Conservation (phyloP, 2,888 invertebrate genomes). For the Celastrina argiolus region DNA sequence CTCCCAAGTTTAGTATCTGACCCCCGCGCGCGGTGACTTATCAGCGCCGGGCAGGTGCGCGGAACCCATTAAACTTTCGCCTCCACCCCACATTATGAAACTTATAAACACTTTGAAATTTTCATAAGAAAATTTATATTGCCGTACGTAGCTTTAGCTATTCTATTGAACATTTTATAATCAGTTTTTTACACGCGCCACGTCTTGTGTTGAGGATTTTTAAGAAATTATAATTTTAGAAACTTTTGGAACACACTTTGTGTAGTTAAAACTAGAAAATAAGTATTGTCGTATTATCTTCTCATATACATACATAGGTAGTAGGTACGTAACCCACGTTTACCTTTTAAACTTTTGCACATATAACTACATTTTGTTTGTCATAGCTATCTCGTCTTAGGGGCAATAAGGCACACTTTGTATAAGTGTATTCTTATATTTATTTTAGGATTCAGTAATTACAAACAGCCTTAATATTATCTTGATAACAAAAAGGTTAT, state of each 20-base stretch:
- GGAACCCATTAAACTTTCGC: constrained; percentile 14
- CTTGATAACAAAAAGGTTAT: too few relatives aligned
- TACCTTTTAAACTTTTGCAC: too few relatives aligned
- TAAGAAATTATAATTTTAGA: too few relatives aligned
- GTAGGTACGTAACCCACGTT: too few relatives aligned
- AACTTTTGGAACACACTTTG: too few relatives aligned
- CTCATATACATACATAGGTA: too few relatives aligned
- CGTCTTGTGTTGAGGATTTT: too few relatives aligned
- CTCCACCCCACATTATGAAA: constrained; percentile 13
- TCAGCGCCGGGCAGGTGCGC: constrained; percentile 10
- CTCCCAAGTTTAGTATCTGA: not conserved
- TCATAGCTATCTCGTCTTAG: not conserved
- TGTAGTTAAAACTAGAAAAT: too few relatives aligned
- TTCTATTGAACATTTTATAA: not conserved
- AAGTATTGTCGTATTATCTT: too few relatives aligned
- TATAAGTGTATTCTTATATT: not conserved
- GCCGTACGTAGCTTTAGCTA: not conserved
- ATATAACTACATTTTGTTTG: too few relatives aligned
- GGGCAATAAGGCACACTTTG: not conserved
- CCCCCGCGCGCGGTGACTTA: not conserved
- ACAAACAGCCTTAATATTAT: too few relatives aligned
- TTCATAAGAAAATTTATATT: constrained; percentile 5
- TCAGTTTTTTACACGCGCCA: not conserved
- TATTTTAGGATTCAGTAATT: not conserved
- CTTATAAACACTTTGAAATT: constrained; percentile 16